Base-by-base conservation (phyloP, 2,797 vertebrate species). In the Natrix natrix region DNA sequence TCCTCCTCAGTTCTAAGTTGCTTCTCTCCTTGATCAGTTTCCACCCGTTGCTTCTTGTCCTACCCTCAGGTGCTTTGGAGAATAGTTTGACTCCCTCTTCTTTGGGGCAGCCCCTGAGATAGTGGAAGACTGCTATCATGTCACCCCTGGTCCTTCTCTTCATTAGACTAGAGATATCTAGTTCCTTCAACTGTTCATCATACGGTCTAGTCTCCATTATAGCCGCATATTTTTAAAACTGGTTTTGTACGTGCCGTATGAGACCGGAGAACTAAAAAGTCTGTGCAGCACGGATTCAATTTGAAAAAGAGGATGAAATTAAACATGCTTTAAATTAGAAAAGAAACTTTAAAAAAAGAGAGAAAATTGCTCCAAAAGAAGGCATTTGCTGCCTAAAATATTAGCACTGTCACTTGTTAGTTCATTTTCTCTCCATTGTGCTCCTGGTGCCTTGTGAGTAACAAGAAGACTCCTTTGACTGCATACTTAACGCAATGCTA, bases 171-270 rank as follows among this genome's bases (percentile, higher is more conserved):
- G 66, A 74, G 1, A 74, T 17, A 8, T 14, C 6, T 17, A 17
- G 0, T 74, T 74, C 66, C n/a, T 74, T 37, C 66, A 37, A 8
- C n/a, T 74, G 28, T 74, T 74, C 66, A 17, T 37, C 16, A 0
- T 69, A 6, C n/a, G 32, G 13, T 16, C 7, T 17, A 74, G 66
- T 74, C 66, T 74, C 66, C 66, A 1, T 17, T 43, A n/a, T 93
- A 93, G 61, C 11, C 87, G 90, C 66, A 69, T 52, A 37, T 90
- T 92, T 69, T 93, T 17, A 37, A 48, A 66, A 92, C 14, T 57
- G 43, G 12, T 2, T 60, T 37, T 63, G 89, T 88, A 74, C n/a
- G 13, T 48, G 5, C 4, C 48, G 4, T 52, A 69, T 59, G 63
- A 22, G 28, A 69, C 54, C 17, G 17, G 69, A 66, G 48, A 48